A percentile compares a stretch with the other conserved stretches of the same genome.
Conservation (phyloP, 1,140 invertebrate genomes). For the Dermatophagoides farinae region DNA sequence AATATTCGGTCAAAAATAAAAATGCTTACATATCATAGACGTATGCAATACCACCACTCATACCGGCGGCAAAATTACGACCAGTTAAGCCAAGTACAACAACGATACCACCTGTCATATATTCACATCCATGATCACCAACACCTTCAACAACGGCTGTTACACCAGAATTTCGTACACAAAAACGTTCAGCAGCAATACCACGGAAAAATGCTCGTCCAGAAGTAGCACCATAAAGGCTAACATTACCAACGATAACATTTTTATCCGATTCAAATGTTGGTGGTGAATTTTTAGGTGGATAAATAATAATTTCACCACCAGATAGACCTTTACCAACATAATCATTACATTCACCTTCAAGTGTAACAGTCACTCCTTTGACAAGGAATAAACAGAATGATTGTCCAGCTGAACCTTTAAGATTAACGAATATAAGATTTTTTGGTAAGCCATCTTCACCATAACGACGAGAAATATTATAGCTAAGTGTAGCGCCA, state of each 20-base stretch:
- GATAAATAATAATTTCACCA: constrained; percentile 80
- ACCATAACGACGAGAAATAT: constrained; percentile 72
- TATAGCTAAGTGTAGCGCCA: constrained; percentile 75
- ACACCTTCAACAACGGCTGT: constrained; percentile 68
- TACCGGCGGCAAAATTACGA: constrained; percentile 93
- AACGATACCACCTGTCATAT: constrained; percentile 89
- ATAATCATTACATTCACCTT: constrained; percentile 97
- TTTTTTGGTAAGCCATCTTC: constrained; percentile 63
- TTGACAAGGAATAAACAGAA: constrained; percentile 92
- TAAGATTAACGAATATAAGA: constrained; percentile 57
- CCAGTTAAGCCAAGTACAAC: constrained; percentile 84
- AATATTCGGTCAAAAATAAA: constrained; percentile 41
- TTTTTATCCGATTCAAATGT: constrained; percentile 67
- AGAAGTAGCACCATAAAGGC: constrained; percentile 85
- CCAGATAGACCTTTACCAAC: constrained; percentile 88
- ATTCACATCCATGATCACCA: constrained; percentile 97
- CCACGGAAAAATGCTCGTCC: constrained; percentile 88
- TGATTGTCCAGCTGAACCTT: constrained; percentile 91
- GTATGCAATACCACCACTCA: constrained; percentile 93
- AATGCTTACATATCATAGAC: constrained; percentile 50
- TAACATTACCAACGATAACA: constrained; percentile 94
- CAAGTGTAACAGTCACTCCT: constrained; percentile 69
- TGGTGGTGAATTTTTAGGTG: constrained; percentile 58
- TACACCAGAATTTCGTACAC: constrained; percentile 89
- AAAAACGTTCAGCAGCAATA: constrained; percentile 90